These are phyloP conservation scores for Naja naja DNA, from an alignment of 2,113 vertebrate genomes.

Conservation along the genomic window DNA sequence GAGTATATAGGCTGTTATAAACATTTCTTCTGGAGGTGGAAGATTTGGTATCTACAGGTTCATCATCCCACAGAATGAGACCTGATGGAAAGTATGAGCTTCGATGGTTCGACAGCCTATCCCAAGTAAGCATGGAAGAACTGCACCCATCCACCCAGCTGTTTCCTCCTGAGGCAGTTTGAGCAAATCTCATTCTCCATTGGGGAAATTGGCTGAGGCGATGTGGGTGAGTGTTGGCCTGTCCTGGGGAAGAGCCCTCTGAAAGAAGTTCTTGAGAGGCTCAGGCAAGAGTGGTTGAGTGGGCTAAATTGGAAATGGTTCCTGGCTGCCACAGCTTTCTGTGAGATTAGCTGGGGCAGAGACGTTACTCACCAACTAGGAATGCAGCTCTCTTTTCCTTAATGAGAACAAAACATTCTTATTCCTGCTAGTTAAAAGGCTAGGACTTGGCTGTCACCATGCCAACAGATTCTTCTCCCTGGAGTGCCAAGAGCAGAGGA, in stretches of 20 bases:
- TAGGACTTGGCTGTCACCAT: conserved; percentile 59
- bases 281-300: conserved; percentile 46
- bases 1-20: background rate
- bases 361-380: conserved; percentile 72
- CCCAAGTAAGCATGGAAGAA: background rate
- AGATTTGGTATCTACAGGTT: background rate
- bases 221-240: conserved; percentile 34
- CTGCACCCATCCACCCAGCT: background rate
- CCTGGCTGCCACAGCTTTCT: conserved; percentile 57
- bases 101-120: background rate
- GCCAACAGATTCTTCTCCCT: conserved; percentile 65
- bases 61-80: background rate
- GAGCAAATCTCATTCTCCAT: conserved; percentile 9
- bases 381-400: conserved; percentile 71
- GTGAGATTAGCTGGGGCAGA: conserved; percentile 65
- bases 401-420: conserved; percentile 73
- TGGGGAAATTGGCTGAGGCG: conserved; percentile 37
- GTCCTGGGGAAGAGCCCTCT: conserved; percentile 22
- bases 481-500: conserved; percentile 45
- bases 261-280: conserved; percentile 40
- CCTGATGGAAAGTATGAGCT: background rate
- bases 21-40: background rate
- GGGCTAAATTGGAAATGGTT: conserved; percentile 56
- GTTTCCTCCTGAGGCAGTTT: background rate
- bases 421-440: conserved; percentile 64